phyloP scores from a whole-genome alignment of 2,888 invertebrate genomes.

The Platynereis dumerilii region DNA sequence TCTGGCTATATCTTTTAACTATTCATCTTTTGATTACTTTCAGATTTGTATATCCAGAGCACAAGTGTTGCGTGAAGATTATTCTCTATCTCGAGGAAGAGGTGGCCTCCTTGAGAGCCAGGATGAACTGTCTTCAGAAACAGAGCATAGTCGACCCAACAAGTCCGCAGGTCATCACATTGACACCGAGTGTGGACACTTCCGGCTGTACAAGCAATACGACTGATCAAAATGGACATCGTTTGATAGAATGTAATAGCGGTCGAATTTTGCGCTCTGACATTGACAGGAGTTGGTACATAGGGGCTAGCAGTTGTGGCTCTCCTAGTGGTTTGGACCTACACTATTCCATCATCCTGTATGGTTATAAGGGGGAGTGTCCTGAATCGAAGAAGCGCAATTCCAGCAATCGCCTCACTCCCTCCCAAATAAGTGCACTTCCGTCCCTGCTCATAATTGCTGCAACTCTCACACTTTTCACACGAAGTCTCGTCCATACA shows the following conservation, averaged over 20 bases:
- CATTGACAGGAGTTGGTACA: slow-evolving; percentile 31
- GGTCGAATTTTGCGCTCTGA: slow-evolving; percentile 35
- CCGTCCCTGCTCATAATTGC: too few relatives aligned
- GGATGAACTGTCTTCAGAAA: slow-evolving; percentile 37
- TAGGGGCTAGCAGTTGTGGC: slow-evolving; percentile 35
- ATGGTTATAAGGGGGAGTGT: slow-evolving; percentile 31
- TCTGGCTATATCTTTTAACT: too few relatives aligned
- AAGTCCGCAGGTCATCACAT: slow-evolving; percentile 34
- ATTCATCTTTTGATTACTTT: slow-evolving; percentile 16
- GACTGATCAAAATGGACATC: slow-evolving; percentile 8
- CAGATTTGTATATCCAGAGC: slow-evolving; percentile 29
- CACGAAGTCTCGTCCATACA: too few relatives aligned
- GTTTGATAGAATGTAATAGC: slow-evolving; percentile 30
- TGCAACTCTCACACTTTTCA: too few relatives aligned
- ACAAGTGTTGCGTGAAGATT: slow-evolving; percentile 36
- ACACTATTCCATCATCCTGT: slow-evolving; percentile 28
- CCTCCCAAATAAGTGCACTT: too few relatives aligned
- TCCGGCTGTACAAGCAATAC: slow-evolving; percentile 32
- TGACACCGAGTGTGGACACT: slow-evolving; percentile 28
- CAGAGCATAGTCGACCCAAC: slow-evolving; percentile 32
- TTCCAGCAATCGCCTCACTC: too few relatives aligned
- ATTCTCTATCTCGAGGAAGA: slow-evolving; percentile 36
- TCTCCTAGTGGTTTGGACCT: slow-evolving; percentile 34
- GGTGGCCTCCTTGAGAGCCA: slow-evolving; percentile 27
- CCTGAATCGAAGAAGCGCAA: slow-evolving; percentile 8